Base-by-base conservation (phyloP, 2,113 vertebrate species). In the Pandion haliaetus region DNA sequence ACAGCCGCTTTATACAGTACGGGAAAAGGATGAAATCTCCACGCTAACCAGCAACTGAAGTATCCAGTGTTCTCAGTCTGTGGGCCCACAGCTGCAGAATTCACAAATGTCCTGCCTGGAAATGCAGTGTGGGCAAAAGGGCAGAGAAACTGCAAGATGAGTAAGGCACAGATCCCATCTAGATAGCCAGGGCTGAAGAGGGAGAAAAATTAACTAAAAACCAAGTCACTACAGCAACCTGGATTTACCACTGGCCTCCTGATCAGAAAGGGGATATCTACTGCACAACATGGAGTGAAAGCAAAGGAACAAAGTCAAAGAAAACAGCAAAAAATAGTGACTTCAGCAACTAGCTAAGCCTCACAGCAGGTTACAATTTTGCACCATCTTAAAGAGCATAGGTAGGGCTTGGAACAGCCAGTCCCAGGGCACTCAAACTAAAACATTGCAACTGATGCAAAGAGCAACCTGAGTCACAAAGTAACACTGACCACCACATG, bases 321-420 rank as follows among this genome's bases (percentile, higher is more conserved):
- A 70, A 93, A 90, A 80, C 5, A 58, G 74, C 7, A 55, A 92
- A 88, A 82, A 17, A 1, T 0, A 12, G 32, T 44, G 38, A 91
- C 42, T 71, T 94, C 71, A 93, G 84, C 77, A 77, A 90, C 70
- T 55, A 34, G 55, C 38, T 11, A 34, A 52, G 62, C 61, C 66
- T 72, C 80, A 63, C 74, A 88, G 82, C 50, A 36, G 59, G 78
- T 67, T 69, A 67, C n/a, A 70, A 31, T 78, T 93, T n/a, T 66
- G 71, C 86, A 92, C 59, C 0, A 0, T 80, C 94, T 88, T 42
- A 29, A 82, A 47, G 57, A 77, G 34, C 0, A 0, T 10, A 66
- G 26, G 45, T 32, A 70, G 58, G 40, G n/a, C 28, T 79, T 19
- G 54, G 86, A 92, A 95, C 78, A 86, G 31, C 6, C 21, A 40